Conservation (phyloP, 1,140 invertebrate species). For the Arctopsyche grandis region DNA sequence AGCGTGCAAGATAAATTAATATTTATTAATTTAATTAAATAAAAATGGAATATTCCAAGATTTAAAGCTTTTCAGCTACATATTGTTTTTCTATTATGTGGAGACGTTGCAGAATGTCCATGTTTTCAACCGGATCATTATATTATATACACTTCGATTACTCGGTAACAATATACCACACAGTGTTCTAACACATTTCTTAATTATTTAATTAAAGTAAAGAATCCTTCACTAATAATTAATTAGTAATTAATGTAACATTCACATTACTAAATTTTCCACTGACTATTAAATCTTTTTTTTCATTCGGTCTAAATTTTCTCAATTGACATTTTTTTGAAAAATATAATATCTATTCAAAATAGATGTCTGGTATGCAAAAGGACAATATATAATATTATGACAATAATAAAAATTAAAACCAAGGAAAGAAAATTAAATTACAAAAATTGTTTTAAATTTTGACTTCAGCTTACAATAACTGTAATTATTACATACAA, state of each 20-base stretch:
- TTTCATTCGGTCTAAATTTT: neutral
- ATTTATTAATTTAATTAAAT: too few species aligned
- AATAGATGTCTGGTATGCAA: neutral
- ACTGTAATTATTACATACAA: neutral
- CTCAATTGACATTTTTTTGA: slow-evolving; percentile 5
- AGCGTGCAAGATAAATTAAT: too few species aligned
- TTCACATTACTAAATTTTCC: neutral
- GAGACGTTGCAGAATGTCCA: too few species aligned
- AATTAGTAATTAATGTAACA: neutral
- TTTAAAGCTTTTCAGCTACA: too few species aligned
- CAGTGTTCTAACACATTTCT: too few species aligned
- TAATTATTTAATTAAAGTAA: neutral
- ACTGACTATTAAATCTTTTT: slow-evolving; percentile 1
- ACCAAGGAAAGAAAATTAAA: neutral
- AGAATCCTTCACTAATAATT: neutral
- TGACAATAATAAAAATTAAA: neutral
- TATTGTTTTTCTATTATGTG: too few species aligned
- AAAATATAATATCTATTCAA: slow-evolving; percentile 1
- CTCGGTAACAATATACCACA: too few species aligned
- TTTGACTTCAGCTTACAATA: neutral
- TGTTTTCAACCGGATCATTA: too few species aligned
- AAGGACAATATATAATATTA: neutral
- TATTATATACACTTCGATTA: too few species aligned
- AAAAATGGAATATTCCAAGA: too few species aligned
- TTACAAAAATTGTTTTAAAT: neutral